A percentile compares a stretch with the other conserved stretches of the same genome.
phyloP scores from a whole-genome alignment of 2,888 invertebrate genomes.

The Chrysolina haemoptera region DNA sequence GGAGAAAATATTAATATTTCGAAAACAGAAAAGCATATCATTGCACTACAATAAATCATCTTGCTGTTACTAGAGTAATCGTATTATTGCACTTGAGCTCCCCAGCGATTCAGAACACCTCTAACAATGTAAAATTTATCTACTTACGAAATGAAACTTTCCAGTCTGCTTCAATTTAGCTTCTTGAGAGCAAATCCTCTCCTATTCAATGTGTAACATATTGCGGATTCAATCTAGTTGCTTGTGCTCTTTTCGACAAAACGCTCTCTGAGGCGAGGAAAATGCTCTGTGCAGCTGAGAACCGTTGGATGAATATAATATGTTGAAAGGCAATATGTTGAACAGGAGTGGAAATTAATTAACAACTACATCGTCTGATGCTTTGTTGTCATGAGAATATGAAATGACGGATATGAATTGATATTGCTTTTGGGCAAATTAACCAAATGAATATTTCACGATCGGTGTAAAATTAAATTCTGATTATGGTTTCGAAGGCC shows the following conservation, averaged over 20 bases:
- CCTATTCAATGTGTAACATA: background rate
- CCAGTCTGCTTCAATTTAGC: background rate
- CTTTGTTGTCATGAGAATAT: background rate
- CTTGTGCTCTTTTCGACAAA: background rate
- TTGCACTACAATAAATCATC: too few relatives aligned
- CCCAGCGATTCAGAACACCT: too few relatives aligned
- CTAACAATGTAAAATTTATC: too few relatives aligned
- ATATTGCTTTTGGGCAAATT: too few relatives aligned
- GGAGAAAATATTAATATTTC: too few relatives aligned
- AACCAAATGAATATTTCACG: too few relatives aligned
- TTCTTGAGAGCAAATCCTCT: background rate
- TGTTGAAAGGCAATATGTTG: background rate
- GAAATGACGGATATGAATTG: too few relatives aligned
- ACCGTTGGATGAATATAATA: background rate
- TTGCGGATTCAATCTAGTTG: background rate
- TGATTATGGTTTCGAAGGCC: too few relatives aligned
- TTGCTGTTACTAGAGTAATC: too few relatives aligned
- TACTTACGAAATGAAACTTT: background rate
- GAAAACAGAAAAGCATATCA: too few relatives aligned
- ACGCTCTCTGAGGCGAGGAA: background rate
- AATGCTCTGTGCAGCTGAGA: background rate
- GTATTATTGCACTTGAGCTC: too few relatives aligned
- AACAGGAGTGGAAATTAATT: background rate
- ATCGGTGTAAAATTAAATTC: too few relatives aligned
- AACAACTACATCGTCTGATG: background rate